Percentiles rank a stretch among this genome's conserved stretches.
These are phyloP conservation scores for Lagocephalus sceleratus DNA, from an alignment of 2,797 vertebrate species.

Conservation along the genomic window DNA sequence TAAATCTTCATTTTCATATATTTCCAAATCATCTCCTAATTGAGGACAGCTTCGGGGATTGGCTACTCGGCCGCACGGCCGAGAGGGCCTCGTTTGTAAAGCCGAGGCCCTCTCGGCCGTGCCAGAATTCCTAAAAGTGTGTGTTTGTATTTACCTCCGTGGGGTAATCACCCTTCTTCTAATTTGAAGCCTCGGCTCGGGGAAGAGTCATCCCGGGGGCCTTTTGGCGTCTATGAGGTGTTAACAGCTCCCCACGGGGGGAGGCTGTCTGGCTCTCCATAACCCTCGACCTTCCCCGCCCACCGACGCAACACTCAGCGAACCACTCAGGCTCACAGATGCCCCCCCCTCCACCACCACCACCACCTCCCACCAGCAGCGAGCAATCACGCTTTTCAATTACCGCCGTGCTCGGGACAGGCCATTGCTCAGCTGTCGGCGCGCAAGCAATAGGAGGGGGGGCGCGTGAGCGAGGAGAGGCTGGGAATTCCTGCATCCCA, in stretches of 20 bases:
- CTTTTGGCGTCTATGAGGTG: constrained; percentile 89
- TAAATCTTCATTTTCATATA: constrained; percentile 37
- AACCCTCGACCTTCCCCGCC: constrained; percentile 62
- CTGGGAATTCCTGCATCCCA: constrained; percentile 54
- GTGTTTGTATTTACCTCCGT: constrained; percentile 58
- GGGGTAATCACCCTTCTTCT: constrained; percentile 70
- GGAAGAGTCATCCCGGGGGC: constrained; percentile 52
- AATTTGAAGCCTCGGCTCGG: constrained; percentile 64
- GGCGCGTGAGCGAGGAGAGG: constrained; percentile 15
- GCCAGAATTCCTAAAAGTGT: constrained; percentile 50
- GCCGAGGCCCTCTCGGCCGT: constrained; percentile 10
- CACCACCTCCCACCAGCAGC: constrained; percentile 57
- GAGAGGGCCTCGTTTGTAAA: neutral
- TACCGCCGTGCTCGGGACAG: constrained; percentile 55
- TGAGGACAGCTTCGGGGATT: constrained; percentile 2
- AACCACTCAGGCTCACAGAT: constrained; percentile 77
- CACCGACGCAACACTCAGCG: constrained; percentile 59
- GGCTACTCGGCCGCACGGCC: no score
- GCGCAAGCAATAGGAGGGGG: constrained; percentile 19
- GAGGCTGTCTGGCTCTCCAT: constrained; percentile 68
- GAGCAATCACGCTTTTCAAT: constrained; percentile 77
- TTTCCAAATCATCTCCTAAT: no score
- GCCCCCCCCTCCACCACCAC: constrained; percentile 58
- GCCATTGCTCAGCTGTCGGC: constrained; percentile 73
- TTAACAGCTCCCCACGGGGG: constrained; percentile 84